Conservation (phyloP, 2,888 invertebrate genomes). For the Belgica antarctica region DNA sequence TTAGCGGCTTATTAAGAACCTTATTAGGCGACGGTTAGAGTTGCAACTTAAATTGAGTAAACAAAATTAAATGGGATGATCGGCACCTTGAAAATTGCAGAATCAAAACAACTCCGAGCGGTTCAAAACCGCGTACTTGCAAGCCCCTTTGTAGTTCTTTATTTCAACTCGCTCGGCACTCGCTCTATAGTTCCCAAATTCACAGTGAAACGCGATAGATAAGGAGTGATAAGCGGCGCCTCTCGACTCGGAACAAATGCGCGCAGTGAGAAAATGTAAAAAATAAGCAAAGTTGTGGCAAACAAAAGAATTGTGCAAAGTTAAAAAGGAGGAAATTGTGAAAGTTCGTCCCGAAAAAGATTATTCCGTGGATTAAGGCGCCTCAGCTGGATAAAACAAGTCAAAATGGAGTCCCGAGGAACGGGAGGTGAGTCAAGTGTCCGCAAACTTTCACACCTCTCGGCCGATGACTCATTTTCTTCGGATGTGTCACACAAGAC, state of each 20-base stretch:
- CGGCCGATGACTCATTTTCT: neutral
- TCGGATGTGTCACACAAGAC: slow-evolving; percentile 11
- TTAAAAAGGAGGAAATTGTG: neutral
- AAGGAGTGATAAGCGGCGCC: slow-evolving; percentile 1
- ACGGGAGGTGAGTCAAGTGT: slow-evolving; percentile 32
- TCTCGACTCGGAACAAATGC: neutral
- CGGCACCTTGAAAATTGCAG: neutral
- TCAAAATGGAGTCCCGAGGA: slow-evolving; percentile 39
- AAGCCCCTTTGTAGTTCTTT: neutral
- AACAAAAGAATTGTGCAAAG: slow-evolving; percentile 3
- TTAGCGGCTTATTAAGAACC: neutral
- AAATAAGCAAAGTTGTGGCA: neutral
- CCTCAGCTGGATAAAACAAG: neutral
- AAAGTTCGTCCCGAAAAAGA: neutral
- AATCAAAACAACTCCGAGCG: neutral
- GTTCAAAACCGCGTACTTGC: neutral
- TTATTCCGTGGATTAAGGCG: neutral
- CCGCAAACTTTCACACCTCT: neutral
- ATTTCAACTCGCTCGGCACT: neutral
- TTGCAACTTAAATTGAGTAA: too few relatives aligned
- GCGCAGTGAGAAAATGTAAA: neutral
- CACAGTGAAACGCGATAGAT: neutral
- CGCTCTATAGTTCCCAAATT: neutral
- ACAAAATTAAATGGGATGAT: neutral
- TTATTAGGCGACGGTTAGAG: too few relatives aligned